Evolutionary conservation across 2,113 vertebrate species (phyloP).

Genomic region (Menidia beryllina): DNA sequence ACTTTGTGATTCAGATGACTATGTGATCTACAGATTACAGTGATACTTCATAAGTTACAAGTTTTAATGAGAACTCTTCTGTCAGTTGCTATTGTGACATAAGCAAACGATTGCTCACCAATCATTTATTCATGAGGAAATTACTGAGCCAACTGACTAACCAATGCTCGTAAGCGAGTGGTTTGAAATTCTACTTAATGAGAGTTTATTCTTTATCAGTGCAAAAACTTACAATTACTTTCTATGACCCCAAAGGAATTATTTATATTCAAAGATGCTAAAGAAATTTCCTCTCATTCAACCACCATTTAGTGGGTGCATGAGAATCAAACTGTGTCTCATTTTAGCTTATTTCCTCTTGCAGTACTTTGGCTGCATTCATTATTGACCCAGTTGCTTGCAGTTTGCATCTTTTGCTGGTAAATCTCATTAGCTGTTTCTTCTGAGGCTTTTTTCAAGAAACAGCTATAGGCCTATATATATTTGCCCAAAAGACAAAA

Average conservation of each 20-base stretch:
- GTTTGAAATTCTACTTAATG: neutral
- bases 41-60: neutral
- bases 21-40: neutral
- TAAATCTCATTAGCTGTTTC: too few species aligned
- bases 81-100: neutral
- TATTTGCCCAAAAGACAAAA: too few species aligned
- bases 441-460: too few species aligned
- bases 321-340: too few species aligned
- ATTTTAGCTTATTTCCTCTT: too few species aligned
- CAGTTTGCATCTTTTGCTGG: too few species aligned
- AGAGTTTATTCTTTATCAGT: neutral
- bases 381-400: too few species aligned
- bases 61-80: neutral
- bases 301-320: too few species aligned
- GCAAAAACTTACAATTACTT: neutral
- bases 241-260: neutral
- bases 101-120: neutral
- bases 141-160: neutral
- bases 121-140: conserved; percentile 1
- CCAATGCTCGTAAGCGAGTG: neutral
- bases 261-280: neutral
- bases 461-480: too few species aligned
- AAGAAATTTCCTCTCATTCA: neutral
- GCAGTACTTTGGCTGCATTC: too few species aligned
- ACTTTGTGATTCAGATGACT: neutral